Conservation (phyloP, 2,797 vertebrate genomes). For the Pseudocheirus occidentalis region DNA sequence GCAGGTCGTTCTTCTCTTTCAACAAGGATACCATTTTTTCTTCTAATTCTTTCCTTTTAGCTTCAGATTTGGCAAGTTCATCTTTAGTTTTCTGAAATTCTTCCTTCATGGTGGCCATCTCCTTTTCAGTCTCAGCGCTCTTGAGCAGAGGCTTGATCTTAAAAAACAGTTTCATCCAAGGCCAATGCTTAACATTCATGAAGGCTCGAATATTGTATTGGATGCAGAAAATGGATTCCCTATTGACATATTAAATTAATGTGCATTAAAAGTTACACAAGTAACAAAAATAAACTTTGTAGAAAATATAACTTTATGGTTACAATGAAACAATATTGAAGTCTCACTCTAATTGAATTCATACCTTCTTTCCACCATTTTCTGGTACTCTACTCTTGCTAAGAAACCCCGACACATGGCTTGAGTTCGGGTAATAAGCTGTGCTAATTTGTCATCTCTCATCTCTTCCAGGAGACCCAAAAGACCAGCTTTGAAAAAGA, state of each 20-base stretch:
- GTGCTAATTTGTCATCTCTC: constrained; percentile 88
- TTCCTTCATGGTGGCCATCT: constrained; percentile 94
- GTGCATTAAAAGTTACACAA: constrained; percentile 22
- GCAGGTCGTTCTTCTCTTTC: constrained; percentile 93
- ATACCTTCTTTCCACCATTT: constrained; percentile 90
- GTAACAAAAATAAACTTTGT: neutral
- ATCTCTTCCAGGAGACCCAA: constrained; percentile 91
- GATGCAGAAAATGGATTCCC: constrained; percentile 87
- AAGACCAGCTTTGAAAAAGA: constrained; percentile 93
- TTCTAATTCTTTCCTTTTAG: constrained; percentile 92
- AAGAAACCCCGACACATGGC: constrained; percentile 89
- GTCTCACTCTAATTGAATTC: neutral
- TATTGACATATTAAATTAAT: constrained; percentile 72
- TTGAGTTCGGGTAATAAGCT: constrained; percentile 89
- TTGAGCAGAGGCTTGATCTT: constrained; percentile 94
- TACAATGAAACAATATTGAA: neutral
- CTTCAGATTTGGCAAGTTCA: constrained; percentile 88
- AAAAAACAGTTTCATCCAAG: constrained; percentile 97
- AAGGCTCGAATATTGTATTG: constrained; percentile 88
- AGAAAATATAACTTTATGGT: neutral
- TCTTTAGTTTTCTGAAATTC: constrained; percentile 92
- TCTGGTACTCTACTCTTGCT: constrained; percentile 86
- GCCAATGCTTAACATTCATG: constrained; percentile 90
- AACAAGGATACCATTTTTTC: constrained; percentile 92
- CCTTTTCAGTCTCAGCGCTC: constrained; percentile 93